Evolutionary conservation across 2,797 vertebrate species (phyloP).

Genomic region (Liasis olivaceus): DNA sequence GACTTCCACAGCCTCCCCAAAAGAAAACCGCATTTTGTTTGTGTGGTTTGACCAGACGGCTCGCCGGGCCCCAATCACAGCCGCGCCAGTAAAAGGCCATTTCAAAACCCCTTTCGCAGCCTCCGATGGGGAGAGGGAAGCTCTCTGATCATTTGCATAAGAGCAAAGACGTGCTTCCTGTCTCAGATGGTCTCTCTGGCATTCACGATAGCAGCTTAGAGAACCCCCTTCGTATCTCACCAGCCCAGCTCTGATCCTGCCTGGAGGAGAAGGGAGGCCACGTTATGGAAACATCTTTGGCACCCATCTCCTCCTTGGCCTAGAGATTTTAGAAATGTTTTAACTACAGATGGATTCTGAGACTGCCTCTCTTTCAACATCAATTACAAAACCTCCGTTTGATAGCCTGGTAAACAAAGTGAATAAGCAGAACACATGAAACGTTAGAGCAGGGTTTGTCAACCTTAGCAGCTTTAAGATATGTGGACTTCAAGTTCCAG

Average conservation of each 20-base stretch:
- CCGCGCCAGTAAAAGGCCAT: neutral
- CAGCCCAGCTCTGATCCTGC: no score
- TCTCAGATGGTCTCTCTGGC: neutral
- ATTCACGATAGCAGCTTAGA: neutral
- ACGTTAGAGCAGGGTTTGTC: no score
- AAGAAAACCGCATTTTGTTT: neutral
- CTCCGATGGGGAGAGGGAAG: neutral
- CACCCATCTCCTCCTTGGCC: neutral
- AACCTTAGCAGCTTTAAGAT: no score
- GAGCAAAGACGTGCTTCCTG: neutral
- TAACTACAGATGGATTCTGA: no score
- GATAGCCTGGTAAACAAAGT: constrained; percentile 13
- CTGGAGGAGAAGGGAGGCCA: neutral
- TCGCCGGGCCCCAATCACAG: neutral
- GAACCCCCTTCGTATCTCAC: neutral
- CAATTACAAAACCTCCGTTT: neutral
- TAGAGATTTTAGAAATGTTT: neutral
- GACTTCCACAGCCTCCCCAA: no score
- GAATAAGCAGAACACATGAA: neutral
- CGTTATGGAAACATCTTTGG: no score
- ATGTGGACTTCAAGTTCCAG: no score
- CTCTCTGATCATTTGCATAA: neutral
- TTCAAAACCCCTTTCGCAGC: neutral
- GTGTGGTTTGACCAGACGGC: neutral
- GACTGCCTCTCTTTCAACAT: neutral